Base-by-base conservation (phyloP, 2,113 vertebrate species). In the Bubo blakistoni region DNA sequence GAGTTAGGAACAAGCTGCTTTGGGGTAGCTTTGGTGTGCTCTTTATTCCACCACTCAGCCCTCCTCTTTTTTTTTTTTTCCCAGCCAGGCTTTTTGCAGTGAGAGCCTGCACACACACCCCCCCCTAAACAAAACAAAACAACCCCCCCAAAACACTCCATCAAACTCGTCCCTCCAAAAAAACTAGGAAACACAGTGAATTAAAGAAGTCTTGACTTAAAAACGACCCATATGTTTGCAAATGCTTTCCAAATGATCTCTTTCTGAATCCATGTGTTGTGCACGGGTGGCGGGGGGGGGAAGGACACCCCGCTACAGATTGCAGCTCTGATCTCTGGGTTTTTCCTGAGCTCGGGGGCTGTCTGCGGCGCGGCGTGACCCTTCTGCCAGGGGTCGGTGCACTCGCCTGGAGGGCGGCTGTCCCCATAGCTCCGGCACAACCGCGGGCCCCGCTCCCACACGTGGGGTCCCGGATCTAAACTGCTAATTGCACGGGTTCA, bases 151-250 rank as follows among this genome's bases (percentile, higher is more conserved):
- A 20, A 86, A 90, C 25, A 38, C 62, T 44, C 54, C 52, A 58
- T 36, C 86, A 22, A 76, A 74, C 89, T 47, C 91, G 58, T 52
- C 88, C 66, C 40, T 66, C 58, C 24, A 80, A 97, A 96, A 96
- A 95, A 97, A 92, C 94, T 97, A 98, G 98, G 98, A 98, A 98
- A 98, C 97, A 97, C 96, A 97, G 97, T 26, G 97, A 98, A 98
- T 98, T 98, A 98, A 97, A 97, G 95, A 98, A 98, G 90, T 80
- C 97, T 97, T 96, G 97, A 97, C 96, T 98, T 96, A 98, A 98
- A 99, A 97, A 97, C 97, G 96, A 98, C 98, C 98, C 98, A 98
- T 98, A 98, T 99, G 98, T 98, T 98, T 96, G 95, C 97, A 98
- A 98, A 98, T 97, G 97, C 84, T 97, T 98, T 98, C 98, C 98